A percentile compares a stretch with the other conserved stretches of the same genome.
Conservation (phyloP, 2,797 vertebrate genomes). For the Oryzias sinensis region DNA sequence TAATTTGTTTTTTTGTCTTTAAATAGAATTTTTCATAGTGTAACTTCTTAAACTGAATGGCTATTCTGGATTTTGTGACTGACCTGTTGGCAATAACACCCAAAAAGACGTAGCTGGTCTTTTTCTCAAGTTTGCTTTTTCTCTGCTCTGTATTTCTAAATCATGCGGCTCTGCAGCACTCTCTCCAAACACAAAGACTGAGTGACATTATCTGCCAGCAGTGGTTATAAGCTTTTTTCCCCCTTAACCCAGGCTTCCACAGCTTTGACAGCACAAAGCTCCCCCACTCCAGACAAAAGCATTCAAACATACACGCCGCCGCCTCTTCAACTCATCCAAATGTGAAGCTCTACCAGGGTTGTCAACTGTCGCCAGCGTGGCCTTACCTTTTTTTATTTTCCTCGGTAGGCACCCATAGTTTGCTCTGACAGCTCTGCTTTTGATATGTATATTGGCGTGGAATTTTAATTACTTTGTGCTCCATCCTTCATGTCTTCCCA, state of each 20-base stretch:
- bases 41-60: too few species aligned
- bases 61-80: constrained; percentile 26
- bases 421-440: constrained; percentile 69
- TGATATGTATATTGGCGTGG: constrained; percentile 70
- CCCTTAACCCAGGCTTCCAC: constrained; percentile 41
- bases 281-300: constrained; percentile 24
- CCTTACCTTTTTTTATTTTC: constrained; percentile 31
- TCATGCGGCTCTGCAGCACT: constrained; percentile 45
- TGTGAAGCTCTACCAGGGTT: constrained; percentile 58
- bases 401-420: constrained; percentile 52
- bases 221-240: constrained; percentile 44
- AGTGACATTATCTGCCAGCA: constrained; percentile 70
- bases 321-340: constrained; percentile 48
- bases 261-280: constrained; percentile 65
- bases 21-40: too few species aligned
- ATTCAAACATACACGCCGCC: constrained; percentile 30
- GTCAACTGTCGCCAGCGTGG: constrained; percentile 68
- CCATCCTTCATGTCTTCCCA: constrained; percentile 59
- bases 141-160: constrained; percentile 47
- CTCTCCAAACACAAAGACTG: constrained; percentile 57
- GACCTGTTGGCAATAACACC: constrained; percentile 30
- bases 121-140: constrained; percentile 22
- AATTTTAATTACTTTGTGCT: constrained; percentile 73
- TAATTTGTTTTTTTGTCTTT: too few species aligned
- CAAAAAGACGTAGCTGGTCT: constrained; percentile 36